These are phyloP conservation scores for Drosophila heteroneura DNA, from an alignment of 2,888 invertebrate genomes.

Conservation along the genomic window DNA sequence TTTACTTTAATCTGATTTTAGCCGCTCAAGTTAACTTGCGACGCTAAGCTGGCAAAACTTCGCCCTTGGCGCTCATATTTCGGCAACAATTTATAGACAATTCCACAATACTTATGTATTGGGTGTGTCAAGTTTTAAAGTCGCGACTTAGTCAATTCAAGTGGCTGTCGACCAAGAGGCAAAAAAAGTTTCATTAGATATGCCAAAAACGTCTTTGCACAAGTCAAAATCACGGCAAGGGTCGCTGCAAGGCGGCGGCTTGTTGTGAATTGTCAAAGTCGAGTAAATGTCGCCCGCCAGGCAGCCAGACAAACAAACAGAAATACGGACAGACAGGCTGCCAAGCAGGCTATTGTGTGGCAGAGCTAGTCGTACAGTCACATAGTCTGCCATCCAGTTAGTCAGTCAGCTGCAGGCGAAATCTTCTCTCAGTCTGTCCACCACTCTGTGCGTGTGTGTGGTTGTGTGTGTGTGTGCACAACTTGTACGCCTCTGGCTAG, in stretches of 20 bases:
- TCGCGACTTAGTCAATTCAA: slow-evolving; percentile 59
- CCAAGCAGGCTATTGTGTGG: slow-evolving; percentile 13
- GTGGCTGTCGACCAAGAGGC: slow-evolving; percentile 27
- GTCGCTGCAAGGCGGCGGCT: slow-evolving; percentile 10
- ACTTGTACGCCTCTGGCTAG: slow-evolving; percentile 49
- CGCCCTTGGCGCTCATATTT: slow-evolving; percentile 57
- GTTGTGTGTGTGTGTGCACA: slow-evolving; percentile 33
- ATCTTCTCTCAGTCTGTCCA: slow-evolving; percentile 20
- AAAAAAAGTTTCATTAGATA: slow-evolving; percentile 62
- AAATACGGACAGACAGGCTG: slow-evolving; percentile 13
- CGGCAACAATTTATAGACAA: slow-evolving; percentile 66
- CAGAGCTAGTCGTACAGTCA: slow-evolving; percentile 28
- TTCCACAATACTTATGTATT: slow-evolving; percentile 31
- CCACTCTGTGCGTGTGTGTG: background rate
- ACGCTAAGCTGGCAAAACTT: slow-evolving; percentile 60
- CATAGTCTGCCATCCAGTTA: slow-evolving; percentile 44
- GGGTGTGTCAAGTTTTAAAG: slow-evolving; percentile 46
- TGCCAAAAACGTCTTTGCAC: slow-evolving; percentile 60
- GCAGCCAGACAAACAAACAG: slow-evolving; percentile 12
- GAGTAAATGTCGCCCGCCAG: slow-evolving; percentile 43
- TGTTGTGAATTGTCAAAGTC: slow-evolving; percentile 63
- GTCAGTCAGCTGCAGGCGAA: slow-evolving; percentile 64
- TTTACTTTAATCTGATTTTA: slow-evolving; percentile 76
- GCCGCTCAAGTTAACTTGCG: slow-evolving; percentile 69
- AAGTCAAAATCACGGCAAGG: slow-evolving; percentile 54